Percentiles rank a stretch among this genome's conserved stretches.
These are phyloP conservation scores for Gymnoscopelus braueri DNA, from an alignment of 2,797 vertebrate species.

Conservation along the genomic window DNA sequence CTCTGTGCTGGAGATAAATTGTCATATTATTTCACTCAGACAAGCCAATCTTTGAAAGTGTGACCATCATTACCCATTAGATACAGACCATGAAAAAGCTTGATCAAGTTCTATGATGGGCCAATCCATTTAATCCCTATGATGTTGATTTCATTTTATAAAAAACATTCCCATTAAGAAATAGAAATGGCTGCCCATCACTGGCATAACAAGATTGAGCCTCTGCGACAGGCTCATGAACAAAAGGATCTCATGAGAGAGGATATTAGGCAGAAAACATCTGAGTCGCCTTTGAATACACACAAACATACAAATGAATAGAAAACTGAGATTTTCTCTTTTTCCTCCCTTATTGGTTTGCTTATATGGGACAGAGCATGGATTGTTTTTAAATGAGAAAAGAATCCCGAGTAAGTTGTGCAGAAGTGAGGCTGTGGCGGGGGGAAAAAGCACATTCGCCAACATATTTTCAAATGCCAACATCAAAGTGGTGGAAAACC, in stretches of 20 bases:
- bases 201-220: background rate
- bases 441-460: constrained; percentile 1
- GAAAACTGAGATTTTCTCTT: constrained; percentile 31
- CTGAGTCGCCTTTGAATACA: constrained; percentile 27
- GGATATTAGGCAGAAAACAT: background rate
- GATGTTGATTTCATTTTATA: no score
- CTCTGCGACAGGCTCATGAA: constrained; percentile 13
- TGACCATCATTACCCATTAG: no score
- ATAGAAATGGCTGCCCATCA: background rate
- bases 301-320: constrained; percentile 38
- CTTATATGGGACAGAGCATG: background rate
- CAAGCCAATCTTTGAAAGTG: no score
- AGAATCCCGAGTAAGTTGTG: background rate
- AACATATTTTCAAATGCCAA: constrained; percentile 34
- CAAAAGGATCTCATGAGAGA: constrained; percentile 45
- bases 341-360: constrained; percentile 3
- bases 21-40: constrained; percentile 32
- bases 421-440: background rate
- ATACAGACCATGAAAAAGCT: no score
- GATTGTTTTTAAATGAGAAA: constrained; percentile 20
- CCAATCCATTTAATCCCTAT: no score
- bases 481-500: constrained; percentile 33
- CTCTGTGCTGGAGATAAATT: background rate
- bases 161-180: constrained; percentile 5
- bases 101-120: no score